Conservation (phyloP, 2,888 invertebrate species). For the Galeopsomyia nigrocyanea region DNA sequence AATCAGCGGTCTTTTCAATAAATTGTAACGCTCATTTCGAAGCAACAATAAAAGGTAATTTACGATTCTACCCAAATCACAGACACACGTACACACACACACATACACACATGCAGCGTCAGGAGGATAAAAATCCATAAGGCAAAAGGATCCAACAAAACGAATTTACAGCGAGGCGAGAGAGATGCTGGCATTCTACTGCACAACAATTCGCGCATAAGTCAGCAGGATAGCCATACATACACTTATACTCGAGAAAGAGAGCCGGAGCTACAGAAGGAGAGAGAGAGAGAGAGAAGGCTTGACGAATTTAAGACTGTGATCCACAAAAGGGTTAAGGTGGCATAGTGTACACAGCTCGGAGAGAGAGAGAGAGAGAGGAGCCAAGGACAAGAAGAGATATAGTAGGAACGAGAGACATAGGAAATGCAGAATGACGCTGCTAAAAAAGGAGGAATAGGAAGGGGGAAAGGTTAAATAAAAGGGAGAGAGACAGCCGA, state of each 20-base stretch:
- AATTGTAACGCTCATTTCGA: too few species aligned
- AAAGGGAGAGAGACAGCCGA: conserved; percentile 37
- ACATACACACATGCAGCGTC: too few species aligned
- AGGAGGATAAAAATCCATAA: too few species aligned
- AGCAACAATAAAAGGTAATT: too few species aligned
- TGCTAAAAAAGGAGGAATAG: conserved; percentile 47
- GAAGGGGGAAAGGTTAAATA: conserved; percentile 52
- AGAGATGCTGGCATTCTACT: too few species aligned
- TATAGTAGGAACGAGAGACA: conserved; percentile 16
- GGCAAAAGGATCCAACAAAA: neutral
- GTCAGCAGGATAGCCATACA: conserved; percentile 28
- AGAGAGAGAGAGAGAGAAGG: conserved; percentile 26
- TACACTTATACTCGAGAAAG: neutral
- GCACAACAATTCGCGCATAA: conserved; percentile 28
- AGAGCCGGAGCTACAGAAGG: neutral
- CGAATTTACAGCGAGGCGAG: conserved; percentile 1
- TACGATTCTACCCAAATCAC: too few species aligned
- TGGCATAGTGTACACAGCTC: conserved; percentile 33
- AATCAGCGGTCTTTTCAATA: too few species aligned
- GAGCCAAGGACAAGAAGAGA: conserved; percentile 5
- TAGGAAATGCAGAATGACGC: conserved; percentile 19
- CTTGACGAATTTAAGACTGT: conserved; percentile 48
- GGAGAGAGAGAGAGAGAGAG: conserved; percentile 13
- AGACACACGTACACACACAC: too few species aligned
- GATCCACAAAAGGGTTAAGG: conserved; percentile 46